A percentile compares a stretch with the other conserved stretches of the same genome.
Conservation (phyloP, 2,797 vertebrate species). For the Cirrhinus mrigala region DNA sequence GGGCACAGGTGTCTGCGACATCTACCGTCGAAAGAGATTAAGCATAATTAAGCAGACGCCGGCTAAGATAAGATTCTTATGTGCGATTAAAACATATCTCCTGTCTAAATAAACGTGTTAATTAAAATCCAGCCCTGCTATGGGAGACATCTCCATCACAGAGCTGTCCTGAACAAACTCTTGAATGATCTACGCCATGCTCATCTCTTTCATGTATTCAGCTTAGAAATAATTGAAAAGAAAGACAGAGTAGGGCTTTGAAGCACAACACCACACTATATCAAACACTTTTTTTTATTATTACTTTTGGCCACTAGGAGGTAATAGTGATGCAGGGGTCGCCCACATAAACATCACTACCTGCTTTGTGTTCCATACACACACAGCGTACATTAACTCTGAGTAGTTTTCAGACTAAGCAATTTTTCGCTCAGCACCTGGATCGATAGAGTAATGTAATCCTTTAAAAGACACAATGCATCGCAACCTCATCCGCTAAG, state of each 20-base stretch:
- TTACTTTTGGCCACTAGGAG: constrained; percentile 1
- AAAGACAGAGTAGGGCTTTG: neutral
- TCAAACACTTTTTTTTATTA: neutral
- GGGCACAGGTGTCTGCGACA: constrained; percentile 57
- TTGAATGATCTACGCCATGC: neutral
- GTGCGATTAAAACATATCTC: constrained; percentile 52
- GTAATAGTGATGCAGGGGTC: neutral
- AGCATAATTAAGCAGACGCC: constrained; percentile 70
- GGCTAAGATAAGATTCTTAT: constrained; percentile 44
- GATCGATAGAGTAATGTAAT: constrained; percentile 64
- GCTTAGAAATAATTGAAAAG: constrained; percentile 5
- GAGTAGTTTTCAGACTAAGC: constrained; percentile 41
- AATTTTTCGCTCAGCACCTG: constrained; percentile 42
- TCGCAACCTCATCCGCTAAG: constrained; percentile 48
- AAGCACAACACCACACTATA: constrained; percentile 16
- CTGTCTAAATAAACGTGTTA: constrained; percentile 41
- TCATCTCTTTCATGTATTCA: constrained; percentile 23
- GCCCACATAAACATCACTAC: neutral
- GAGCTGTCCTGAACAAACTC: neutral
- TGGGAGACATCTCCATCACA: neutral
- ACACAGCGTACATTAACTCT: constrained; percentile 26
- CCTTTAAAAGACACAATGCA: constrained; percentile 60
- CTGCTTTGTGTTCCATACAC: neutral
- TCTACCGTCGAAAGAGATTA: constrained; percentile 63
- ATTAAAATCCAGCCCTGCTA: constrained; percentile 30